A percentile compares a stretch with the other conserved stretches of the same genome.
phyloP scores from a whole-genome alignment of 2,888 invertebrate genomes.

The Erebia aethiops region DNA sequence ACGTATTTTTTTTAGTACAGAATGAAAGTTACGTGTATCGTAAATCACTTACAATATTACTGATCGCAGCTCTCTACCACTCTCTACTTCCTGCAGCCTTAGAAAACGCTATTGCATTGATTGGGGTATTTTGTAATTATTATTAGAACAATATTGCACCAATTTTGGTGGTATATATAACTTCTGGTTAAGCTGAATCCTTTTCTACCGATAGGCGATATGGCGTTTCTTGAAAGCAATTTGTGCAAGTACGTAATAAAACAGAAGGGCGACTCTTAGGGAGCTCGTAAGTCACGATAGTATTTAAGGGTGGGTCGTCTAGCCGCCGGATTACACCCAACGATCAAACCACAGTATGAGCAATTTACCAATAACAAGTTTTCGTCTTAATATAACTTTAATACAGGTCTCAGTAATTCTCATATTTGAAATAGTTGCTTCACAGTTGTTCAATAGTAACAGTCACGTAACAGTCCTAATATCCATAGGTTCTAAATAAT shows the following conservation, averaged over 20 bases:
- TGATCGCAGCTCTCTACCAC: too few relatives aligned
- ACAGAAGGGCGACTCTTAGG: conserved; percentile 4
- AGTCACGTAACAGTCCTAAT: too few relatives aligned
- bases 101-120: neutral
- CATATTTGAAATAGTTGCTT: neutral
- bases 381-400: neutral
- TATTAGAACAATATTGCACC: neutral
- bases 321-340: neutral
- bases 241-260: conserved; percentile 17
- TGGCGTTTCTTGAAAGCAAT: neutral
- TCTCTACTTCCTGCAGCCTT: neutral
- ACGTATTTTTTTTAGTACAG: too few relatives aligned
- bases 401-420: neutral
- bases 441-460: too few relatives aligned
- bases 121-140: neutral
- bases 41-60: too few relatives aligned
- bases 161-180: neutral
- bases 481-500: too few relatives aligned
- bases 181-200: neutral
- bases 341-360: neutral
- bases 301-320: neutral
- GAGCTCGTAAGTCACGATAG: conserved; percentile 16
- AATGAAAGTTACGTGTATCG: too few relatives aligned
- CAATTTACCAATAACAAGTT: neutral
- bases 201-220: neutral